Base-by-base conservation (phyloP, 2,888 invertebrate species). In the Villa cingulata region DNA sequence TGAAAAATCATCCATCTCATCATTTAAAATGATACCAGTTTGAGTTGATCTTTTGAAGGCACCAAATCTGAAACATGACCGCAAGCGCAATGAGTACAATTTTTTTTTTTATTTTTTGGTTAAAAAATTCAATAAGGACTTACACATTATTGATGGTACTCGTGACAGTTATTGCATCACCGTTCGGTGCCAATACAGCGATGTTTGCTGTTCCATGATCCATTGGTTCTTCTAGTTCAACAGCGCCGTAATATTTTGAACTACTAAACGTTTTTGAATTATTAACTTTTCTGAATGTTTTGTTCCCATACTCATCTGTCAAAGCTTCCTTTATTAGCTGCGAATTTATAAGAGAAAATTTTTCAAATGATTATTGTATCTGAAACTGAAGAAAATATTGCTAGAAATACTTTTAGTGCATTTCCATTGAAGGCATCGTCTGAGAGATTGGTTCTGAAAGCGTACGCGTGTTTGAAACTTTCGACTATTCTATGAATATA, bases 1-100 rank as follows among this genome's bases (percentile, higher is more conserved):
- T 0, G 91, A 88, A 68, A 96, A 97, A 63, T 96, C 96, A 59
- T 95, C 92, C 94, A 97, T 96, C 57, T 89, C 86, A 64, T 92
- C 86, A 67, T 96, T 97, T 65, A 90, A 80, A 44, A 96, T 74
- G 39, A 97, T 89, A 3, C 96, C 96, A 4, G 90, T 84, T 46
- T 74, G 76, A 17, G 62, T 65, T 0, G 91, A 90, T 2, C 81
- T 74, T 17, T 86, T 70, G 50, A 81, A 80, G 17, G 85, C 77
- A 1, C 95, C 95, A 71, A 92, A 88, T 58, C 87, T 88, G 58
- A 23, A 23, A 23, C 23, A 7, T 23, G 7, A 23, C 23, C 23
- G 23, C 4, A n/a, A n/a, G n/a, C n/a, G n/a, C n/a, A n/a, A n/a
- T n/a, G n/a, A n/a, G n/a, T n/a, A n/a, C n/a, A n/a, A n/a, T n/a